Evolutionary conservation across 2,888 invertebrate species (phyloP).

Genomic region (Himalopsyche tibetana): DNA sequence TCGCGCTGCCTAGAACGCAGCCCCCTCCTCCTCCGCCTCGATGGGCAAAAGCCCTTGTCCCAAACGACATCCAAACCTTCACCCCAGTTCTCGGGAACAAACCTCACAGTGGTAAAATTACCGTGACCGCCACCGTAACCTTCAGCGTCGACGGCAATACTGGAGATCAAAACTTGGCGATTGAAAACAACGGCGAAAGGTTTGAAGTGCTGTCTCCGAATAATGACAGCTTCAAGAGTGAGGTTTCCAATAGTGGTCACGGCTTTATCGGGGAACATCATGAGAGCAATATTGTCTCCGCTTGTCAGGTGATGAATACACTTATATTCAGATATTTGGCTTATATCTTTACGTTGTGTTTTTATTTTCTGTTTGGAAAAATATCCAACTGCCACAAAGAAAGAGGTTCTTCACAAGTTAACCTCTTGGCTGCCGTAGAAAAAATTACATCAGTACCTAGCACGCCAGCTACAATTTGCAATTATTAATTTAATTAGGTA

Average conservation of each 20-base stretch:
- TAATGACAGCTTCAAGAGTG: constrained; percentile 59
- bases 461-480: too few relatives aligned
- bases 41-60: constrained; percentile 87
- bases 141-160: constrained; percentile 81
- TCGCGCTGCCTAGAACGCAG: constrained; percentile 72
- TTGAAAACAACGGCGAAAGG: constrained; percentile 67
- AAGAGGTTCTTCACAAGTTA: too few relatives aligned
- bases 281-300: constrained; percentile 49
- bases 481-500: too few relatives aligned
- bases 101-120: constrained; percentile 81
- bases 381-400: too few relatives aligned
- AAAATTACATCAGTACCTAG: too few relatives aligned
- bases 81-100: constrained; percentile 72
- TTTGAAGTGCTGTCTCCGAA: constrained; percentile 68
- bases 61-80: constrained; percentile 74
- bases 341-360: too few relatives aligned
- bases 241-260: constrained; percentile 58
- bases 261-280: constrained; percentile 60
- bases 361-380: too few relatives aligned
- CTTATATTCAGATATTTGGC: too few relatives aligned
- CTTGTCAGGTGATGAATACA: constrained; percentile 60
- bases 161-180: constrained; percentile 75
- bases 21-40: constrained; percentile 91
- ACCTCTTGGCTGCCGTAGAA: too few relatives aligned
- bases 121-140: constrained; percentile 91